phyloP scores from a whole-genome alignment of 1,140 invertebrate genomes.

The Plutomurus gul region DNA sequence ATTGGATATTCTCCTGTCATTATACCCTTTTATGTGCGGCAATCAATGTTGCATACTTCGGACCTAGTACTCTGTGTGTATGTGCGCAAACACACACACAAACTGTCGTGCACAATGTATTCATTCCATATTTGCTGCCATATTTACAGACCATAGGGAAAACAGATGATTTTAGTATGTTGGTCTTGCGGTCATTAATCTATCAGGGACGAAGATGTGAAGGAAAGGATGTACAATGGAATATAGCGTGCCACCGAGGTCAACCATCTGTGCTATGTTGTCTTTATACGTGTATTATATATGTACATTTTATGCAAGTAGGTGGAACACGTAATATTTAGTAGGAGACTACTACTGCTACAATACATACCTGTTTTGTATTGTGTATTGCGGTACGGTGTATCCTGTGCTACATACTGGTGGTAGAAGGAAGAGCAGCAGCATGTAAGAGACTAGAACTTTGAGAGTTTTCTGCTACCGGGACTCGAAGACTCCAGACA shows the following conservation, averaged over 20 bases:
- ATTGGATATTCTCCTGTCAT: background rate
- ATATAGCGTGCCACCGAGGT: background rate
- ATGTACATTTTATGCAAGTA: background rate
- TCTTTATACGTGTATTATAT: background rate
- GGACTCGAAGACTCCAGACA: too few species aligned
- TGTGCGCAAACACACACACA: too few species aligned
- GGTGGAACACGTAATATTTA: background rate
- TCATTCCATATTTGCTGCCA: background rate
- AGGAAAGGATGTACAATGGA: background rate
- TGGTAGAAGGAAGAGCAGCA: too few species aligned
- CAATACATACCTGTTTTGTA: background rate
- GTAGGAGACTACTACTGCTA: background rate
- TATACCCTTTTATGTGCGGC: background rate
- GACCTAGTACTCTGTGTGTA: too few species aligned
- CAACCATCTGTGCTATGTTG: background rate
- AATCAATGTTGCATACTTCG: background rate
- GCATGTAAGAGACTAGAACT: too few species aligned
- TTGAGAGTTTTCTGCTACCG: too few species aligned
- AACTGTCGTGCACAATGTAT: too few species aligned
- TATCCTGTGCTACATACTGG: too few species aligned
- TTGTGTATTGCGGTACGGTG: too few species aligned
- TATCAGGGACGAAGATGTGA: slow-evolving; percentile 15
- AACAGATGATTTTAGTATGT: slow-evolving; percentile 28
- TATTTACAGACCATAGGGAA: background rate
- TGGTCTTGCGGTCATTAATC: slow-evolving; percentile 28